phyloP scores from a whole-genome alignment of 2,888 invertebrate species.

The Gastracanthus pulcherrimus region DNA sequence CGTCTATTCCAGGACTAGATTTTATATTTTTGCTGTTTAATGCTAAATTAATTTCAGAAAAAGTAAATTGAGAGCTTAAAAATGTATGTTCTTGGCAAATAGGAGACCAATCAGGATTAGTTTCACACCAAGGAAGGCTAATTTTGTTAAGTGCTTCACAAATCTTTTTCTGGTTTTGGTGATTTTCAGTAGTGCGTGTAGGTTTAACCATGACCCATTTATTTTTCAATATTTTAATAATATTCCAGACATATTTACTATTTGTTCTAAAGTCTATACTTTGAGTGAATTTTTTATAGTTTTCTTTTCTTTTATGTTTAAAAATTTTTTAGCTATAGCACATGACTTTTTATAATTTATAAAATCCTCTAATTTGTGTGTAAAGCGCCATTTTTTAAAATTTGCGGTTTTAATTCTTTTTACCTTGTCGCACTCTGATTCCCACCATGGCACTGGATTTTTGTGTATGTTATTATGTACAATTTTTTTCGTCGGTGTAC shows the following conservation, averaged over 20 bases:
- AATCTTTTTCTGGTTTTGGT: neutral
- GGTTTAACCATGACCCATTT: neutral
- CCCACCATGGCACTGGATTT: constrained; percentile 20
- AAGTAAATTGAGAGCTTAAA: constrained; percentile 8
- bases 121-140: neutral
- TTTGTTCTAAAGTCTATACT: neutral
- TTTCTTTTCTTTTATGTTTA: neutral
- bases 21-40: neutral
- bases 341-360: neutral
- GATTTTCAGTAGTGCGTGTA: neutral
- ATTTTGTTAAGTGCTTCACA: neutral
- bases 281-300: too few species aligned
- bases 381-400: neutral
- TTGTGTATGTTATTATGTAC: too few species aligned
- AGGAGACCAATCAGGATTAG: neutral
- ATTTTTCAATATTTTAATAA: neutral
- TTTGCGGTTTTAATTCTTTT: neutral
- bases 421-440: neutral
- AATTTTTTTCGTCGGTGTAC: too few species aligned
- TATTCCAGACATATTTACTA: neutral
- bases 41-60: constrained; percentile 22
- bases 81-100: neutral
- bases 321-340: neutral
- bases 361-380: constrained; percentile 25
- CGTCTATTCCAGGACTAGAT: constrained; percentile 31